Evolutionary conservation across 1,140 invertebrate genomes (phyloP), one percentile per base, ranked within the genome.

Genomic region (Cataglyphis hispanica): DNA sequence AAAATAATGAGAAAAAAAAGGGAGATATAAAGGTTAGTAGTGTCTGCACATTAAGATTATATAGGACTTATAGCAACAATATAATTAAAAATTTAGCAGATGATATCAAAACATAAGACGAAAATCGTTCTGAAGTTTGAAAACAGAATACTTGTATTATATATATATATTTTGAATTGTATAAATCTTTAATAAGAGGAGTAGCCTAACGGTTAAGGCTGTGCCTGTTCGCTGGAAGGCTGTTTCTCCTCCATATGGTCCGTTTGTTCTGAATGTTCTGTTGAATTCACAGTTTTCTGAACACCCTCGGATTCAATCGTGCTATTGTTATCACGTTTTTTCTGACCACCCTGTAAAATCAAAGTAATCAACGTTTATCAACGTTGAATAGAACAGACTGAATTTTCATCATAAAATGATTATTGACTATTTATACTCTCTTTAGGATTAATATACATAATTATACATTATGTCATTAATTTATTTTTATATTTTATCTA

Each of bases 151-250:
- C 67, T 90, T 86, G 67, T 88, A 66, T 50, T 46, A 25, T 75
- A 46, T 76, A 70, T 58, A 70, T 60, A n/a, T 84, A 60, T 84
- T 85, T 89, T 83, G n/a, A 86, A 88, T 66, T 78, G 63, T 90
- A 83, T 72, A 86, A 89, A 85, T 89, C 66, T 88, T 87, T 91
- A 66, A 87, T 87, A 64, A 89, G 92, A 93, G 93, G 92, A 94
- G 92, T 92, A 93, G 93, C 93, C 93, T 91, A 91, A 93, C 93
- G 93, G 92, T 94, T 93, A 94, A 93, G 93, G 93, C 93, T 94
- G 90, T 93, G 93, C 92, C 91, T 94, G 92, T 94, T 94, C 88
- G 93, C 93, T 94, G 93, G 93, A 91, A 93, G 93, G 93, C 93
- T 92, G 92, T 84, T 86, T 93, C 93, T 94, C 93, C 93, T 92